phyloP scores from a whole-genome alignment of 1,140 invertebrate species.

The Bombus sibiricus region DNA sequence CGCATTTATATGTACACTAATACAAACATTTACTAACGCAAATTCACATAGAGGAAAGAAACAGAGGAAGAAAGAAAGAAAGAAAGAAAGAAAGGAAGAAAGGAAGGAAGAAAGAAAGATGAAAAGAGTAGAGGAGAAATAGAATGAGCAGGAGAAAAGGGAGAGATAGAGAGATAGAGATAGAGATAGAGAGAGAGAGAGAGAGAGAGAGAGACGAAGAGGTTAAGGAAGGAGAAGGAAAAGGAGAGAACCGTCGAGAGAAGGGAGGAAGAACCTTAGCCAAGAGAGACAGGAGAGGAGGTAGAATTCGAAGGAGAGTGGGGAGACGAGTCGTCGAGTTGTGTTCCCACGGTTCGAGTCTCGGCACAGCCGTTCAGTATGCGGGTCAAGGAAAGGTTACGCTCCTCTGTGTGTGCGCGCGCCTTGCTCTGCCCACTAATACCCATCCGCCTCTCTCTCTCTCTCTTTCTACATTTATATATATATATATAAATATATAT shows the following conservation, averaged over 20 bases:
- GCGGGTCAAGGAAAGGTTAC: conserved; percentile 83
- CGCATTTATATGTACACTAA: too few relatives aligned
- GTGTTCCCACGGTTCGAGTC: conserved; percentile 83
- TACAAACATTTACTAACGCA: not conserved
- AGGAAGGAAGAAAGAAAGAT: not conserved
- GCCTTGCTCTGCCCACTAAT: conserved; percentile 74
- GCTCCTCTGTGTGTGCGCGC: conserved; percentile 72
- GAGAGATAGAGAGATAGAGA: conserved; percentile 10
- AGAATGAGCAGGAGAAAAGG: not conserved
- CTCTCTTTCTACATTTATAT: not conserved
- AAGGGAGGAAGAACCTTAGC: conserved; percentile 55
- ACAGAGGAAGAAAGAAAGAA: conserved; percentile 4
- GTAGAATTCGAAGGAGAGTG: conserved; percentile 69
- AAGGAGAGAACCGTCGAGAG: conserved; percentile 14
- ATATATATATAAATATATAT: not conserved
- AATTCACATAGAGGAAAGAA: not conserved
- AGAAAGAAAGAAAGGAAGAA: not conserved
- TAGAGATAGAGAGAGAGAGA: conserved; percentile 31
- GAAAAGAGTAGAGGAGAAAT: conserved; percentile 8
- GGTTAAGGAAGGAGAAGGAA: conserved; percentile 35
- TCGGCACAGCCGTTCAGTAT: conserved; percentile 83
- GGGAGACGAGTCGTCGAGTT: conserved; percentile 81
- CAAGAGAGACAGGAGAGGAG: conserved; percentile 63
- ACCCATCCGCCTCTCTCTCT: conserved; percentile 59
- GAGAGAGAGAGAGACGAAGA: conserved; percentile 15